Evolutionary conservation across 1,140 invertebrate species (phyloP).

Genomic region (Micrasema minimum): DNA sequence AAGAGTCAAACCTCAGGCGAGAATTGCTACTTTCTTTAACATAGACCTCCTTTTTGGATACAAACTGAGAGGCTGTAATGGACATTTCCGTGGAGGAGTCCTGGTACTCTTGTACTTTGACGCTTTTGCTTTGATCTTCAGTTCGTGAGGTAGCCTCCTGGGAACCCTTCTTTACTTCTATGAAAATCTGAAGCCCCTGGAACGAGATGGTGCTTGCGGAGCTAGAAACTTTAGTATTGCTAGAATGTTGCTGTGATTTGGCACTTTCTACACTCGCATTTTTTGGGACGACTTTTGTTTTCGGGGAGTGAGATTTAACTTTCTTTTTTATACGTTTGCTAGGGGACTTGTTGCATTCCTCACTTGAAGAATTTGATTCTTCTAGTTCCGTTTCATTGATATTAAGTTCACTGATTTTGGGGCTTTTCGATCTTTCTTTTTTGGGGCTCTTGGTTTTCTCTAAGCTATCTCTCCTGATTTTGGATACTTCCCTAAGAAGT

Average conservation of each 20-base stretch:
- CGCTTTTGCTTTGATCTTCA: constrained; percentile 6
- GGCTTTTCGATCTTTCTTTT: constrained; percentile 7
- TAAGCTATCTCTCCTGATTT: constrained; percentile 7
- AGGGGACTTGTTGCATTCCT: constrained; percentile 1
- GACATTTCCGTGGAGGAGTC: constrained; percentile 44
- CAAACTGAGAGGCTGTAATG: constrained; percentile 42
- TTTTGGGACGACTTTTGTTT: not conserved
- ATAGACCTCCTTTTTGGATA: constrained; percentile 57
- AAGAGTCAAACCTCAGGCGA: constrained; percentile 54
- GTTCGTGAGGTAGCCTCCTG: constrained; percentile 19
- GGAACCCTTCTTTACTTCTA: constrained; percentile 38
- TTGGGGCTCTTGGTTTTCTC: not conserved
- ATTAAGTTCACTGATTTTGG: not conserved
- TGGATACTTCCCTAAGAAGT: constrained; percentile 20
- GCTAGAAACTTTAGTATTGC: constrained; percentile 12
- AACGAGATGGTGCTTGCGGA: constrained; percentile 42
- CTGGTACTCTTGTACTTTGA: constrained; percentile 3
- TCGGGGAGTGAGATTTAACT: constrained; percentile 18
- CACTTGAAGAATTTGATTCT: constrained; percentile 12
- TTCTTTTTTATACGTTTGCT: constrained; percentile 17
- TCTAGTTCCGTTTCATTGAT: not conserved
- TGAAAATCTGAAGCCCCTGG: constrained; percentile 44
- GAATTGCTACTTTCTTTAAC: constrained; percentile 39
- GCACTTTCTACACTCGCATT: constrained; percentile 1
- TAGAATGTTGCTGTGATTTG: not conserved